Evolutionary conservation across 2,888 invertebrate species (phyloP), one percentile per base, ranked within the genome.

Genomic region (Chamaedrilus cognettii): DNA sequence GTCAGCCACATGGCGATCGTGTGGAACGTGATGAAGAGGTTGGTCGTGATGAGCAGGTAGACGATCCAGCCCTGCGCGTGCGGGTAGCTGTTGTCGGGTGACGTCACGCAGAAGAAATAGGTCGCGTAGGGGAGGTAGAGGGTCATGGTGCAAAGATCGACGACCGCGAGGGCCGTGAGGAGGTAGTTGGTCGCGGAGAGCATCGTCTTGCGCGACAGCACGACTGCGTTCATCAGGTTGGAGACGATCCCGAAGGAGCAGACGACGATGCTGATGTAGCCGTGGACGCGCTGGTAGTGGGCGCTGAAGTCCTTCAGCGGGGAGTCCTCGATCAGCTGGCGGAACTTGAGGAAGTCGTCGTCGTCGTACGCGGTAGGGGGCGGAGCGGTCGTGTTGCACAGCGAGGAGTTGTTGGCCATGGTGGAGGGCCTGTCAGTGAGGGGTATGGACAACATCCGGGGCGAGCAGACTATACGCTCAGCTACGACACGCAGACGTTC

Each of bases 1-100:
- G 96, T 96, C 74, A 96, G 85, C 89, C 93, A 95, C 78, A 95
- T 96, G 2, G 95, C 93, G 75, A 95, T 92, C 19, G 95, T 95
- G 84, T 93, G 93, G 66, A 78, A 78, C 0, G 80, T 82, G 50
- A 82, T 80, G 61, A 80, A 79, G 66, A 80, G 80, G 56, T 78
- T 75, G 64, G 78, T 81, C 72, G 80, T 79, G 55, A 81, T 76
- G 68, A 82, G 78, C 34, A 72, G 63, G 50, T 74, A 74, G 64
- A 79, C 76, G 72, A 81, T 79, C 82, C 82, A 81, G 51, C 77
- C 79, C 32, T 75, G 62, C 0, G 77, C 71, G 70, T 81, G 81
- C 15, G 74, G 60, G 42, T 70, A 64, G 23, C 31, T 50, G 58
- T 30, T 26, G 65, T 70, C 60, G 19, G 68, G 72, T 0, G 49